Percentiles rank a stretch among this genome's conserved stretches.
Conservation (phyloP, 2,888 invertebrate genomes). For the Kryphioiulus occultus region DNA sequence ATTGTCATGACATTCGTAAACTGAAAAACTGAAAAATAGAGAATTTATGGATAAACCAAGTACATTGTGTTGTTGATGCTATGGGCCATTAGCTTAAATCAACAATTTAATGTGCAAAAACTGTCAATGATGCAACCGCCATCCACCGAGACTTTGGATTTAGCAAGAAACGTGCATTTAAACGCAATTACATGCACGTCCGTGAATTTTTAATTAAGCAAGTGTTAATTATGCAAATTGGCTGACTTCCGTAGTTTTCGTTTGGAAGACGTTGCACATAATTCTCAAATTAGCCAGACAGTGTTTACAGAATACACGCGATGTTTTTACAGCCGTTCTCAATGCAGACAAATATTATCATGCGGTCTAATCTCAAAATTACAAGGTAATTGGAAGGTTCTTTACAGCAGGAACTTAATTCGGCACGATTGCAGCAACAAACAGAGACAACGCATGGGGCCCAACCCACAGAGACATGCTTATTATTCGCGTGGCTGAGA, state of each 20-base stretch:
- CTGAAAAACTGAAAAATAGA: too few relatives aligned
- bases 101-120: too few relatives aligned
- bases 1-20: too few relatives aligned
- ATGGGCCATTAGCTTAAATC: too few relatives aligned
- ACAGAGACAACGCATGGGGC: background rate
- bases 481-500: too few relatives aligned
- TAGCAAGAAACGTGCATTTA: background rate
- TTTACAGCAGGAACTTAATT: background rate
- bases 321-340: background rate
- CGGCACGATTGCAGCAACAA: too few relatives aligned
- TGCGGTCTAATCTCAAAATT: slow-evolving; percentile 8
- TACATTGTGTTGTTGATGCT: too few relatives aligned
- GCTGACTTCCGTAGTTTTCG: background rate
- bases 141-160: too few relatives aligned
- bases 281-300: background rate
- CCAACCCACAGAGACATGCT: background rate
- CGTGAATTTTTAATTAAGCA: slow-evolving; percentile 3
- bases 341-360: background rate
- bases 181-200: background rate
- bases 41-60: too few relatives aligned
- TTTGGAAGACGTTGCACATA: background rate
- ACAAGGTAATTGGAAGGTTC: background rate
- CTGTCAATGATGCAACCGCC: too few relatives aligned
- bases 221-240: background rate
- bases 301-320: background rate